Evolutionary conservation across 2,888 invertebrate species (phyloP).

Genomic region (Dendrolimus houi): DNA sequence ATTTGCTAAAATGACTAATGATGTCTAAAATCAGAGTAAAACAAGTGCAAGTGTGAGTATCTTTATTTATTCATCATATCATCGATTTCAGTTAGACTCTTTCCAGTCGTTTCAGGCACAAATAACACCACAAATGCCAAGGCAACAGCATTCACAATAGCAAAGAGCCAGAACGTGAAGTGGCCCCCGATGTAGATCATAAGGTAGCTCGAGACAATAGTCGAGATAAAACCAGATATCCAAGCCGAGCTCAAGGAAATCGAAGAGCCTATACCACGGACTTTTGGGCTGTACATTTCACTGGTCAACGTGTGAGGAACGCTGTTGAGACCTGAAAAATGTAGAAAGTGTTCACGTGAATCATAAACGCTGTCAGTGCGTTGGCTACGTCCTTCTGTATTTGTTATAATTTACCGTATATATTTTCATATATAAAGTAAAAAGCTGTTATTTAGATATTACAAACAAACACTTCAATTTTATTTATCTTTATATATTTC

Average conservation of each 20-base stretch:
- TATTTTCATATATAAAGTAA: too few species aligned
- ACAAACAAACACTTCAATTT: too few species aligned
- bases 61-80: constrained; percentile 21
- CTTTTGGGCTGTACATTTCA: constrained; percentile 36
- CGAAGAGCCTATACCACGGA: constrained; percentile 29
- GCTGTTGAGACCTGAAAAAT: constrained; percentile 28
- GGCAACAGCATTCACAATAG: constrained; percentile 22
- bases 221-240: constrained; percentile 28
- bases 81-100: constrained; percentile 32
- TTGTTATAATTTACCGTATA: too few species aligned
- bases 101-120: constrained; percentile 37
- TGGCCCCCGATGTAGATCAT: constrained; percentile 24
- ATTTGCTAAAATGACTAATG: too few species aligned
- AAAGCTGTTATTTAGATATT: too few species aligned
- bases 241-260: constrained; percentile 30
- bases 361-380: too few species aligned
- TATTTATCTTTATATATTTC: too few species aligned
- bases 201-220: constrained; percentile 27
- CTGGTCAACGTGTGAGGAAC: constrained; percentile 35
- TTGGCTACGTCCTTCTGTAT: too few species aligned
- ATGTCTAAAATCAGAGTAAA: too few species aligned
- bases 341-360: too few species aligned
- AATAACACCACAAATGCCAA: constrained; percentile 29
- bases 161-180: constrained; percentile 35
- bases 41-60: too few species aligned